These are phyloP conservation scores for Lithophane ornitopus DNA, from an alignment of 2,888 invertebrate species.

Conservation along the genomic window DNA sequence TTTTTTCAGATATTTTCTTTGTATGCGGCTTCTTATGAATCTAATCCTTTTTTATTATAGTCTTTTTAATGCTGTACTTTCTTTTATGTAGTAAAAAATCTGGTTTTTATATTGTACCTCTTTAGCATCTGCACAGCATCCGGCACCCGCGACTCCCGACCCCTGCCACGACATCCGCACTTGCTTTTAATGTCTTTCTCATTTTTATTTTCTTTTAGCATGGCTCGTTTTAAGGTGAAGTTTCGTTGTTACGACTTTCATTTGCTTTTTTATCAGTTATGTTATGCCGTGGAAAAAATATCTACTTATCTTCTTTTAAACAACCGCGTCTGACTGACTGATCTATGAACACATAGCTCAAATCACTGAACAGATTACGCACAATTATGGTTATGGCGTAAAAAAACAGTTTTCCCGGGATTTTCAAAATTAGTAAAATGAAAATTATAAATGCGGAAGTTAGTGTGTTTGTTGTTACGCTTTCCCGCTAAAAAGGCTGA, in stretches of 20 bases:
- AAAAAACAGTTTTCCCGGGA: no score
- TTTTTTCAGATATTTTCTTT: slow-evolving; percentile 64
- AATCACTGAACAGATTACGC: no score
- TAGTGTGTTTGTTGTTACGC: no score
- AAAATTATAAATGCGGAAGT: no score
- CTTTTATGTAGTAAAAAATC: slow-evolving; percentile 65
- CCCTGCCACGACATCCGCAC: slow-evolving; percentile 77
- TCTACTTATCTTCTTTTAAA: background rate
- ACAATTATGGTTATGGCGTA: no score
- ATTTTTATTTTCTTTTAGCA: slow-evolving; percentile 75
- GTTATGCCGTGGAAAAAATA: slow-evolving; percentile 15
- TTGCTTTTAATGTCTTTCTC: slow-evolving; percentile 78
- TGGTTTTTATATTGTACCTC: slow-evolving; percentile 70
- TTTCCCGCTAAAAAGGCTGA: no score
- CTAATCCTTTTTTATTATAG: slow-evolving; percentile 53
- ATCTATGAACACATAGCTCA: no score
- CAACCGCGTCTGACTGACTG: no score
- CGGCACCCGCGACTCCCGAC: slow-evolving; percentile 69
- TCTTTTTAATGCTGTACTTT: slow-evolving; percentile 63
- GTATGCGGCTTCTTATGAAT: slow-evolving; percentile 37
- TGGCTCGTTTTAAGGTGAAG: slow-evolving; percentile 63
- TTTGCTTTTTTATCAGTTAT: slow-evolving; percentile 45
- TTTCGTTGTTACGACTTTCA: slow-evolving; percentile 56
- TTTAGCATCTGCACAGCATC: slow-evolving; percentile 79
- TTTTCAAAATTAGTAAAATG: no score